Evolutionary conservation across 2,113 vertebrate species (phyloP), one percentile per base, ranked within the genome.

Genomic region (Holacanthus passer): DNA sequence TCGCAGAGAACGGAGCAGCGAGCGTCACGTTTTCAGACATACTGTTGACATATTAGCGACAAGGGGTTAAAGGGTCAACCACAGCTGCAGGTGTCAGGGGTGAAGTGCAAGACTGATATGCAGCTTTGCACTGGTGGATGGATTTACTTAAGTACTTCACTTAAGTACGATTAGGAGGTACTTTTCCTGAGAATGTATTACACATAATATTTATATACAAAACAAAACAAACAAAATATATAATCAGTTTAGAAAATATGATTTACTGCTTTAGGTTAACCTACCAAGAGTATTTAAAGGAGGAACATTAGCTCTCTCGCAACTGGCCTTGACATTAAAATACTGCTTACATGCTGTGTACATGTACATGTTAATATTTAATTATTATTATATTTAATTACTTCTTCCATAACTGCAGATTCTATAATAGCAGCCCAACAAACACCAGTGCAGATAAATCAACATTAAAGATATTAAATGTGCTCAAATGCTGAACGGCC

Each of bases 61-160:
- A n/a, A 74, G 79, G n/a, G 66, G 64, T 82, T 24, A 48, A 73
- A 65, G 45, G 67, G 60, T 76, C 71, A 53, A 65, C 35, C 41
- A 50, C 41, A 64, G 53, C 62, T 55, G 53, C 67, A 41, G 64
- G 66, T 37, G 66, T 62, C 43, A 39, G 52, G 22, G 24, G 37
- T n/a, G 19, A 48, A 32, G n/a, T 2, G 19, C 19, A 58, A 1
- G 9, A 45, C 24, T 6, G 4, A 58, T 12, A 41, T 37, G n/a
- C 20, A 70, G 24, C 59, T 76, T 31, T 63, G 0, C 35, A n/a
- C 19, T 3, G 12, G 6, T 32, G 58, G 50, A 71, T 35, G 41
- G 41, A 24, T 12, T 37, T 11, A 35, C 41, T 24, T 10, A 73
- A 58, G 14, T 20, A 48, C 9, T 2, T 0, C 0, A 0, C 22